Evolutionary conservation across 2,888 invertebrate genomes (phyloP).

Genomic region (Andrena trimmerana): DNA sequence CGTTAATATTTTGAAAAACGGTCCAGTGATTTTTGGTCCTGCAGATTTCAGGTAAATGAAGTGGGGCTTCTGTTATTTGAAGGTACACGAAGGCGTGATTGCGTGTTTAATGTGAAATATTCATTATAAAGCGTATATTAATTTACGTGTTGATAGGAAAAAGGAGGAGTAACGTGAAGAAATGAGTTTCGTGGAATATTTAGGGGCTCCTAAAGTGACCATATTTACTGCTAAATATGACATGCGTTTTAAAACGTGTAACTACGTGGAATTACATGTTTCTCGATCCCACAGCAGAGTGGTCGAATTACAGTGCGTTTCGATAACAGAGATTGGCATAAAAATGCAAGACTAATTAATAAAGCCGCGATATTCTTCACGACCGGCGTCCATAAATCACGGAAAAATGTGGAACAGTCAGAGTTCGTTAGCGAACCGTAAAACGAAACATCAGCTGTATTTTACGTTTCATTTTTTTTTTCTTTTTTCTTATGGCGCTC

Average conservation of each 20-base stretch:
- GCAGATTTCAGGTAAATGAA: background rate
- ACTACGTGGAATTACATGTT: no score
- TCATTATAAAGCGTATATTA: no score
- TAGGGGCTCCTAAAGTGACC: no score
- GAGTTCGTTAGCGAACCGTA: constrained; percentile 54
- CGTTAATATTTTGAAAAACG: constrained; percentile 3
- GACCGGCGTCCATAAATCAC: constrained; percentile 49
- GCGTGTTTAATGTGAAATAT: no score
- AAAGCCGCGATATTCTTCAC: constrained; percentile 38
- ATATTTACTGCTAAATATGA: no score
- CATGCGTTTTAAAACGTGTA: no score
- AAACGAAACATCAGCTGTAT: constrained; percentile 52
- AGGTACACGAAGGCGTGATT: no score
- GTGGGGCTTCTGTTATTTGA: background rate
- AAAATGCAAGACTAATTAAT: constrained; percentile 49
- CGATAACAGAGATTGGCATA: background rate
- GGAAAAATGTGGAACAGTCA: constrained; percentile 38
- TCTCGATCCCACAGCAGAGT: no score
- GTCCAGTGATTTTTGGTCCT: no score
- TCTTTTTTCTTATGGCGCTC: background rate
- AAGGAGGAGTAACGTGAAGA: no score
- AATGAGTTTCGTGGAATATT: no score
- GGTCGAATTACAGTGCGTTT: background rate
- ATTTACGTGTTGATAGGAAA: no score
- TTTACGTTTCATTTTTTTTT: constrained; percentile 18